Percentiles rank a stretch among this genome's conserved stretches.
Conservation (phyloP, 2,888 invertebrate genomes). For the Uropetala carovei region DNA sequence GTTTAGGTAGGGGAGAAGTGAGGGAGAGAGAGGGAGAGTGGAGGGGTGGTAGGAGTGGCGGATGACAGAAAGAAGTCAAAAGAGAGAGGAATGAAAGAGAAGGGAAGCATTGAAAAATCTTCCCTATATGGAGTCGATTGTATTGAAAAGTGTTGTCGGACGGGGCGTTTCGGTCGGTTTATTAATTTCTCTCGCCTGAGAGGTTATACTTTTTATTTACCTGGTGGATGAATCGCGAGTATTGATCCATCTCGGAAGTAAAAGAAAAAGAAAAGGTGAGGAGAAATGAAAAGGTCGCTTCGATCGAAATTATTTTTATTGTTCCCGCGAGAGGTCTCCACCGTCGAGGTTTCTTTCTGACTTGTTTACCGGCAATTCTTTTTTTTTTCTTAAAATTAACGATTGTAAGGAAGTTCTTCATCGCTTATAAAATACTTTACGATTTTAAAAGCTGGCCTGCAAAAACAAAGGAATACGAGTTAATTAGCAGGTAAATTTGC, state of each 20-base stretch:
- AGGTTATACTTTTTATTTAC: background rate
- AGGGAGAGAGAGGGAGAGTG: background rate
- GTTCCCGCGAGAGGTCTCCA: background rate
- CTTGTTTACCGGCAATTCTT: no score
- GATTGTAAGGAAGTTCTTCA: no score
- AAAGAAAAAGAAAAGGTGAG: background rate
- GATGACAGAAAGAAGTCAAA: background rate
- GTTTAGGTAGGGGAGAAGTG: background rate
- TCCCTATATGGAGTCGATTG: background rate
- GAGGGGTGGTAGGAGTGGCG: background rate
- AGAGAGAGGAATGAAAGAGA: slow-evolving; percentile 31
- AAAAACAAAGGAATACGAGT: no score
- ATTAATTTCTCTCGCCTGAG: background rate
- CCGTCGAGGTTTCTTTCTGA: no score
- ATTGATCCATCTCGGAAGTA: background rate
- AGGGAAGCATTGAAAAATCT: background rate
- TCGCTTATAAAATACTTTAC: no score
- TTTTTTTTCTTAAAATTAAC: no score
- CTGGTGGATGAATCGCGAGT: background rate
- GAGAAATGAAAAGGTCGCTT: background rate
- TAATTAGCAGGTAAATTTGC: no score
- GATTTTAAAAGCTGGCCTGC: no score
- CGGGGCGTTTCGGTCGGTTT: background rate
- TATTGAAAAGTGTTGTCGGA: background rate
- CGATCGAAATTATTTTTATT: background rate